Evolutionary conservation across 2,888 invertebrate genomes (phyloP).

Genomic region (Aphodius granarius): DNA sequence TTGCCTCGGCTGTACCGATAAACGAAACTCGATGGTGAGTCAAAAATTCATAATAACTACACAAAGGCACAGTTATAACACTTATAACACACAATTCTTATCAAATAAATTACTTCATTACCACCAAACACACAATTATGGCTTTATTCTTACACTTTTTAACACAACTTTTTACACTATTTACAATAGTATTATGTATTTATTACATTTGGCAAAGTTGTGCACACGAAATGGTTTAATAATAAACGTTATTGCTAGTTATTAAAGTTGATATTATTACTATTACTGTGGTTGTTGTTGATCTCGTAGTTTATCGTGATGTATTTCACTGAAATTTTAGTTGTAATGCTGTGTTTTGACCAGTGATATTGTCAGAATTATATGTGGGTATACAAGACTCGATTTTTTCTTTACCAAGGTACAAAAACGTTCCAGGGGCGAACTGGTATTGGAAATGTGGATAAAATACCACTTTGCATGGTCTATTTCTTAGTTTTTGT

Average conservation of each 20-base stretch:
- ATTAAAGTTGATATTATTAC: background rate
- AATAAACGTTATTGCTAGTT: background rate
- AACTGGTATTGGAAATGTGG: no score
- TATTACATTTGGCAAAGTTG: background rate
- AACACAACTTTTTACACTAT: background rate
- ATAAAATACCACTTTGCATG: no score
- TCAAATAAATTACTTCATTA: background rate
- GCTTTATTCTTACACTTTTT: background rate
- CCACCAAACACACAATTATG: background rate
- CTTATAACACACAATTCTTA: background rate
- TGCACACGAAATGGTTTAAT: background rate
- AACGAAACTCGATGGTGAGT: constrained; percentile 78
- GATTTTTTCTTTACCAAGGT: background rate
- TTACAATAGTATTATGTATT: background rate
- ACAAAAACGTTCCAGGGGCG: no score
- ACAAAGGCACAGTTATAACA: background rate
- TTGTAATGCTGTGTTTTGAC: background rate
- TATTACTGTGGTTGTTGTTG: background rate
- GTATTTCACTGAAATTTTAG: background rate
- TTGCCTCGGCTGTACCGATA: constrained; percentile 74
- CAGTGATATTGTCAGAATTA: background rate
- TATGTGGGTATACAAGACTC: background rate
- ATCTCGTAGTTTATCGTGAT: background rate
- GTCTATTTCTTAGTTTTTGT: no score
- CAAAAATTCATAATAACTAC: background rate